phyloP scores from a whole-genome alignment of 2,113 vertebrate species.

The Oryzias javanicus region DNA sequence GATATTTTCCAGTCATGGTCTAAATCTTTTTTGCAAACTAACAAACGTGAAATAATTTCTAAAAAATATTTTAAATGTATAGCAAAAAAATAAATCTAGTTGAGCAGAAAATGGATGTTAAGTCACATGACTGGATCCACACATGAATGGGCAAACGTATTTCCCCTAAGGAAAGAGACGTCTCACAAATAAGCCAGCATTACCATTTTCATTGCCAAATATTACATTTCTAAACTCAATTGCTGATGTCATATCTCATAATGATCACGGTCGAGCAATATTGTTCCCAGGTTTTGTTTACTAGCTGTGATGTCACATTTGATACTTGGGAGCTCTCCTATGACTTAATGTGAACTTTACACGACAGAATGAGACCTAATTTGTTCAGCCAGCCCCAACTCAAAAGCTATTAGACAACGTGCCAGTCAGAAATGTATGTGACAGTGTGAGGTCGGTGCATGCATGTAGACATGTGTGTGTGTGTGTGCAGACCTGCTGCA shows the following conservation, averaged over 20 bases:
- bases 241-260: conserved; percentile 72
- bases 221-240: conserved; percentile 71
- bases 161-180: conserved; percentile 17
- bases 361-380: conserved; percentile 72
- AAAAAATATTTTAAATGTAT: no score
- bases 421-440: conserved; percentile 59
- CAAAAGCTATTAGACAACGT: conserved; percentile 61
- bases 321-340: conserved; percentile 60
- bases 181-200: conserved; percentile 34
- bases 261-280: conserved; percentile 64
- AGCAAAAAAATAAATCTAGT: no score
- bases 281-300: conserved; percentile 71
- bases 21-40: no score
- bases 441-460: conserved; percentile 15
- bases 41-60: no score
- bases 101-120: no score
- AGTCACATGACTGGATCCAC: no score
- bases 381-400: conserved; percentile 70
- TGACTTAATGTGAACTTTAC: conserved; percentile 74
- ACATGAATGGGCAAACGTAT: conserved; percentile 6
- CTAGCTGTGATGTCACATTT: conserved; percentile 71
- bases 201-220: conserved; percentile 56
- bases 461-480: neutral
- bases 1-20: no score
- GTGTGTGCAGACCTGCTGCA: conserved; percentile 87